phyloP scores from a whole-genome alignment of 2,113 vertebrate genomes.

The Lepus americanus region DNA sequence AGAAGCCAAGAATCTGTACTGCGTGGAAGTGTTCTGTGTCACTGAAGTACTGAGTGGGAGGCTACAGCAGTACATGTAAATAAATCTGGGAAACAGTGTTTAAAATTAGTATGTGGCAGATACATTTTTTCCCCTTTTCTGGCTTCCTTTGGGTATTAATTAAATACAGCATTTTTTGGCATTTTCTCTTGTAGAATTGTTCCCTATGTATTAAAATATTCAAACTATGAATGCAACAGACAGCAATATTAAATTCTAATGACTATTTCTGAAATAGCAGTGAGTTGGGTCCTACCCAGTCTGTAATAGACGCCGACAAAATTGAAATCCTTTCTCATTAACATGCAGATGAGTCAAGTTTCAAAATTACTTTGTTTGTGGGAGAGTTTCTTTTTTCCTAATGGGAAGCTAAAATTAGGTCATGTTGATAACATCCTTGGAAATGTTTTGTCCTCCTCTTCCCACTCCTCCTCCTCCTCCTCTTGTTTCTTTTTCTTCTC shows the following conservation, averaged over 20 bases:
- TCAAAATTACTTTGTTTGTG: slow-evolving; percentile 41
- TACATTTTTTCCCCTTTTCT: slow-evolving; percentile 54
- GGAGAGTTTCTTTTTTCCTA: slow-evolving; percentile 17
- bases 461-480: too few relatives aligned
- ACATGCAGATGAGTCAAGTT: slow-evolving; percentile 63
- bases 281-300: slow-evolving; percentile 49
- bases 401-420: slow-evolving; percentile 39
- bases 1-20: slow-evolving; percentile 13
- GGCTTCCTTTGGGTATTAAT: slow-evolving; percentile 77
- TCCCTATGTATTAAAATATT: slow-evolving; percentile 78
- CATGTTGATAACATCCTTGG: background rate
- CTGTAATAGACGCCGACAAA: slow-evolving; percentile 43
- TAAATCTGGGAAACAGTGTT: slow-evolving; percentile 70
- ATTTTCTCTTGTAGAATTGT: slow-evolving; percentile 69
- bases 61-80: slow-evolving; percentile 54
- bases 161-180: slow-evolving; percentile 74
- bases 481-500: background rate
- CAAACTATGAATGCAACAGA: slow-evolving; percentile 63
- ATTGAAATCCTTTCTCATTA: slow-evolving; percentile 68
- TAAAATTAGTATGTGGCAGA: slow-evolving; percentile 76
- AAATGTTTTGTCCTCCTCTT: background rate
- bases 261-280: slow-evolving; percentile 62
- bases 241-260: slow-evolving; percentile 70
- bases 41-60: slow-evolving; percentile 60
- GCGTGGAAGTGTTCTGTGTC: background rate